Conservation (phyloP, 2,797 vertebrate genomes). For the Merluccius polli region DNA sequence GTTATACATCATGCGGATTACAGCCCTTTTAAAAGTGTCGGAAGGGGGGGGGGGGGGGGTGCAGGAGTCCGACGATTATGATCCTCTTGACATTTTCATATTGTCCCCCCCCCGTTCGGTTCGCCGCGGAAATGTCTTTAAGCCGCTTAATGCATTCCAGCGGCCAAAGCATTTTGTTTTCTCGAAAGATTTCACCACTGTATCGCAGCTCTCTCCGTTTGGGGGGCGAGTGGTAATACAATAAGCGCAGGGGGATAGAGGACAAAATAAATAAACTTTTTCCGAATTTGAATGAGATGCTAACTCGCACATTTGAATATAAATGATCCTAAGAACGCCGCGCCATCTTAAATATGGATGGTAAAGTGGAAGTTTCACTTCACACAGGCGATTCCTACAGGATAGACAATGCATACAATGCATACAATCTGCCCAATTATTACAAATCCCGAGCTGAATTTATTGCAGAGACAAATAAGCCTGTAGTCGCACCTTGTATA, state of each 20-base stretch:
- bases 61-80: not conserved
- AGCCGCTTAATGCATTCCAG: not conserved
- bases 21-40: not conserved
- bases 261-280: not conserved
- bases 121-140: not conserved
- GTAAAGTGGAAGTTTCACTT: not conserved
- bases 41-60: no score
- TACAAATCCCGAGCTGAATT: not conserved
- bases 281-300: not conserved
- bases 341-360: not conserved
- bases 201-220: not conserved
- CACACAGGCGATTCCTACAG: not conserved
- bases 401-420: not conserved
- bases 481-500: not conserved
- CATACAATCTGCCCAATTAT: not conserved
- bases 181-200: not conserved
- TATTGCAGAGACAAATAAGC: not conserved
- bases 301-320: not conserved
- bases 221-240: not conserved
- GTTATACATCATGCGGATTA: not conserved
- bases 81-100: slow-evolving; percentile 3
- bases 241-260: not conserved
- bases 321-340: not conserved
- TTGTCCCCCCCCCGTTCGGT: not conserved
- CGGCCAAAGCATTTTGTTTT: not conserved